A percentile compares a stretch with the other conserved stretches of the same genome.
Evolutionary conservation across 2,113 vertebrate genomes (phyloP).

Genomic region (Caretta caretta): DNA sequence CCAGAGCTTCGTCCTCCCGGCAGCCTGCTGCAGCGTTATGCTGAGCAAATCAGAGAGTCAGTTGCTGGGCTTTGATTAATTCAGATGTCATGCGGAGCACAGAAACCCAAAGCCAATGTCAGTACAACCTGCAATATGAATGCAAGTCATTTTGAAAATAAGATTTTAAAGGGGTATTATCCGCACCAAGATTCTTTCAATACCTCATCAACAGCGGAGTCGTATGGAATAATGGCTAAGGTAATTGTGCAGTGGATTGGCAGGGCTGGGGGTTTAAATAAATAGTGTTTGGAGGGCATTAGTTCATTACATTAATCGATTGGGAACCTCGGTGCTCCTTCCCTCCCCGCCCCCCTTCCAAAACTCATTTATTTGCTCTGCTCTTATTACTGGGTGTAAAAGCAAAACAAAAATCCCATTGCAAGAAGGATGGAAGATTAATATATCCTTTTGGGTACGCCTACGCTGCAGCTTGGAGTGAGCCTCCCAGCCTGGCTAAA

Average conservation of each 20-base stretch:
- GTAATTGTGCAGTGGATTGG: not conserved
- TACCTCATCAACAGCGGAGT: not conserved
- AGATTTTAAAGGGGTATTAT: conserved; percentile 12
- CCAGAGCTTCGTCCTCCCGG: not conserved
- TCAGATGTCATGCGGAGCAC: rapidly evolving
- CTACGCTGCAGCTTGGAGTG: not conserved
- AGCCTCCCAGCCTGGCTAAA: not conserved
- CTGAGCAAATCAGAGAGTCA: rapidly evolving
- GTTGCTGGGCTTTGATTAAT: not conserved
- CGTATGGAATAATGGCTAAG: not conserved
- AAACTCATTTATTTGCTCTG: not conserved
- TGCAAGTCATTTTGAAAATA: conserved; percentile 41
- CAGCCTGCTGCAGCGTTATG: not conserved
- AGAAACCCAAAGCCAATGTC: not conserved
- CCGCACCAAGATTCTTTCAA: conserved; percentile 18
- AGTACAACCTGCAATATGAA: not conserved
- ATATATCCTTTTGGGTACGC: not conserved
- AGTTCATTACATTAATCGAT: conserved; percentile 41
- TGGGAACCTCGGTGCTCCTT: conserved; percentile 6
- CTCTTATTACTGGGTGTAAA: not conserved
- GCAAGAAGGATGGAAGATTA: rapidly evolving
- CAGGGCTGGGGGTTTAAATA: not conserved
- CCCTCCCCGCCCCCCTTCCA: not conserved
- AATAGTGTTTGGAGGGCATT: not conserved
- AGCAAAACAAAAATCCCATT: not conserved